These are phyloP conservation scores for Epinotia ramella DNA, from an alignment of 2,888 invertebrate species.

Conservation along the genomic window DNA sequence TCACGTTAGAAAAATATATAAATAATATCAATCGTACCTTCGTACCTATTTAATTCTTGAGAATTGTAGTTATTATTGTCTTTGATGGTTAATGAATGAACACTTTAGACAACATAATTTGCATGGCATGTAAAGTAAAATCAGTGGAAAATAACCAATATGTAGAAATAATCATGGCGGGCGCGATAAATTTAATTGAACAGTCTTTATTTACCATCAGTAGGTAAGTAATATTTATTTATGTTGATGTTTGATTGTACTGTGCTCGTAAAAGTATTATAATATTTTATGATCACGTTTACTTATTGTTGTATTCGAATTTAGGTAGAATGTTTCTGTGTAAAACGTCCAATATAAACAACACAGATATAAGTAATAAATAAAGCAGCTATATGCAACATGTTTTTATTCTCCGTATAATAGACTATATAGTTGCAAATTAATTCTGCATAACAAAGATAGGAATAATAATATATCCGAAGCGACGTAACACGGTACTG, in stretches of 20 bases:
- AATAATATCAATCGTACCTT: too few relatives aligned
- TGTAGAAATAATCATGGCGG: neutral
- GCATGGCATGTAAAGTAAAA: constrained; percentile 31
- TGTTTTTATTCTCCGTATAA: too few relatives aligned
- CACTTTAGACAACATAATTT: constrained; percentile 9
- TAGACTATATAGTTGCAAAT: neutral
- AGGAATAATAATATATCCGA: neutral
- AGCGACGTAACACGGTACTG: constrained; percentile 4
- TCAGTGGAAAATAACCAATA: neutral
- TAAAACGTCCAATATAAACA: neutral
- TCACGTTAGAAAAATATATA: too few relatives aligned
- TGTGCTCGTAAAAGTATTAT: constrained; percentile 12
- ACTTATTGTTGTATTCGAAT: neutral
- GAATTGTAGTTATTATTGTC: neutral
- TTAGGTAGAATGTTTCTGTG: neutral
- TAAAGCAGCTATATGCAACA: neutral
- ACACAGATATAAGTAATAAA: neutral
- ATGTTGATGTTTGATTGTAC: neutral
- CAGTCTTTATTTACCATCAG: neutral
- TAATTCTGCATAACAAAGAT: neutral
- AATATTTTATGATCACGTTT: neutral
- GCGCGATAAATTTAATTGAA: neutral
- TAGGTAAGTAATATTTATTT: constrained; percentile 4
- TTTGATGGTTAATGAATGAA: neutral
- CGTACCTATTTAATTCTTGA: too few relatives aligned